Base-by-base conservation (phyloP, 92 coral and sea anemone genomes). In the Zoanthus sociatus region DNA sequence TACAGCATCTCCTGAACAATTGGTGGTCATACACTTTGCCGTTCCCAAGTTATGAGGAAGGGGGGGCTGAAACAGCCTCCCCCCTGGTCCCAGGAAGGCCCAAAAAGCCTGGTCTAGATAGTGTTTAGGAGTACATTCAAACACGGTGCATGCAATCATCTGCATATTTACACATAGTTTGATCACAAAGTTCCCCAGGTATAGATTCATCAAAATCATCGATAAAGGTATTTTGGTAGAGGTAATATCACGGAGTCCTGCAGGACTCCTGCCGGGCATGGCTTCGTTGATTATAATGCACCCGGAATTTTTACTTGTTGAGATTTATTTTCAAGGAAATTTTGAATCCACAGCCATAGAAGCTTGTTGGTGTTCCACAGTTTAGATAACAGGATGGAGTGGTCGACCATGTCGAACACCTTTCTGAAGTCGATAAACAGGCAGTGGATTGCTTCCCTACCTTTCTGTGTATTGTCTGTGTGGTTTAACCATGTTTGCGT, bases 121-220 rank as follows among this genome's bases (percentile, higher is more conserved):
- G n/a, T n/a, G n/a, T 42, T 15, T 51, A 46, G 30, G 70, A 63
- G n/a, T 16, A 63, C 70, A 63, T n/a, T 46, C 58, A 77, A 77
- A 77, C 53, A 77, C 82, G n/a, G 58, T 77, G 64, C 26, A 77
- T n/a, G n/a, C n/a, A n/a, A 14, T 47, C 20, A 77, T 77, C 61
- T 33, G 82, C 82, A 60, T 77, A 15, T 11, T 77, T 77, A 17
- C 70, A 17, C 7, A 20, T 20, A 17, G 30, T 31, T 17, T 64
- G 6, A 20, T 64, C 9, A n/a, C 70, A 8, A 64, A 64, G 9
- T 64, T 64, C 60, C 60, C 16, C 60, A 54, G 14, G 60, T 54
- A 54, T 54, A 54, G 60, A 54, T 15, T 54, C 16, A 33, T 83
- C 79, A 66, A 83, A 68, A n/a, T 83, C 87, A 15, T 44, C 58